Base-by-base conservation (phyloP, 2,888 invertebrate genomes). In the Synanthedon andrenaeformis region DNA sequence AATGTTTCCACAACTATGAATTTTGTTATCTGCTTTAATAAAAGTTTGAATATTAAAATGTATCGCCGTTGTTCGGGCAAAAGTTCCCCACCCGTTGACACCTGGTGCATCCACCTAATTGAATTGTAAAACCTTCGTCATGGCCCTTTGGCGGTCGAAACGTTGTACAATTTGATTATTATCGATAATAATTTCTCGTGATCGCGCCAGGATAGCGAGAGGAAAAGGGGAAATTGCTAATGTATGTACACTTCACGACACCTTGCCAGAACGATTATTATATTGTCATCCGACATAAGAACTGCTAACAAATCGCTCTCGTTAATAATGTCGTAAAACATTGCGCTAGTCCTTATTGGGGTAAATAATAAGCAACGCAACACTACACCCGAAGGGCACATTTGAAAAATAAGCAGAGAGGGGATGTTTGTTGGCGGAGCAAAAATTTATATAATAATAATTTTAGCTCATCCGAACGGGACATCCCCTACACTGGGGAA, bases 101-200 rank as follows among this genome's bases (percentile, higher is more conserved):
- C 84, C 85, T 84, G 85, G 79, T 76, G 70, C 63, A 67, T 62
- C 78, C 83, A 85, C 62, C 78, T 84, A 85, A 85, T 85, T 85
- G 84, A 85, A 85, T 84, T 85, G 85, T 85, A 82, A 82, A 83
- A 81, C 83, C 79, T 79, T 79, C 76, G 75, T 74, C 76, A 74
- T 76, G 79, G 76, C 76, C 82, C 79, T 81, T 80, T 77, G 77
- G 77, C 82, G 80, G 83, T 78, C 77, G 76, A 74, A 79, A 72
- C 70, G 74, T 76, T 76, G 78, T 79, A 62, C 72, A 79, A 76
- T 78, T 75, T 72, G 75, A 84, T 82, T 76, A 80, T 81, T 80
- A 82, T 79, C 79, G 74, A 75, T 74, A 74, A 70, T 74, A 62
- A 76, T 74, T 73, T 71, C 78, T 74, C 63, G 64, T 73, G 74